These are phyloP conservation scores for Halcyon malimbica DNA, from an alignment of 2,113 vertebrate genomes.

Conservation along the genomic window DNA sequence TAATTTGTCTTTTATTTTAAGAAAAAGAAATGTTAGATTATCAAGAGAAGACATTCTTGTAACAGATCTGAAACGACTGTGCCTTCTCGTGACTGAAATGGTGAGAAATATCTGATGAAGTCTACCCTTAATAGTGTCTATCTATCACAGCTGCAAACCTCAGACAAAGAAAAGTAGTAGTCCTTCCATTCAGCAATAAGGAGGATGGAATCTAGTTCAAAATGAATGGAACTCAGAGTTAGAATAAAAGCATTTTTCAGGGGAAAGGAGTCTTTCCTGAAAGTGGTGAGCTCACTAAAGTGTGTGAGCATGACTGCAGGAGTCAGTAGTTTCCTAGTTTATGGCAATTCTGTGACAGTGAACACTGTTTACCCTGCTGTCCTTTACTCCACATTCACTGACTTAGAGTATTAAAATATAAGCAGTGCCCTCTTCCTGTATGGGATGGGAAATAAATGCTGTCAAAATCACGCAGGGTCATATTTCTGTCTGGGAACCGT, in stretches of 20 bases:
- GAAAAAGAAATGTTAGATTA: neutral
- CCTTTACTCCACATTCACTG: neutral
- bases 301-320: neutral
- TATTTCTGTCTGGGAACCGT: neutral
- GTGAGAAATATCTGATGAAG: neutral
- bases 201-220: neutral
- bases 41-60: neutral
- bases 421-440: neutral
- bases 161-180: neutral
- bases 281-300: neutral
- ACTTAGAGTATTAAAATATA: neutral
- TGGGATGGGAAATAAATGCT: neutral
- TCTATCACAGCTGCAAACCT: neutral
- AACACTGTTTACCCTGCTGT: neutral
- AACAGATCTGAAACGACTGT: neutral
- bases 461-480: neutral
- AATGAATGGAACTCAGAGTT: neutral
- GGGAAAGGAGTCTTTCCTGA: neutral
- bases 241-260: neutral
- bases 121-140: neutral
- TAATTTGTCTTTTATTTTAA: neutral
- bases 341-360: neutral
- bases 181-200: neutral
- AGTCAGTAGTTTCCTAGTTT: neutral
- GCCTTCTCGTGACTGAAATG: neutral